These are phyloP conservation scores for Tretioscincus oriximinensis DNA, from an alignment of 2,113 vertebrate species.

Conservation along the genomic window DNA sequence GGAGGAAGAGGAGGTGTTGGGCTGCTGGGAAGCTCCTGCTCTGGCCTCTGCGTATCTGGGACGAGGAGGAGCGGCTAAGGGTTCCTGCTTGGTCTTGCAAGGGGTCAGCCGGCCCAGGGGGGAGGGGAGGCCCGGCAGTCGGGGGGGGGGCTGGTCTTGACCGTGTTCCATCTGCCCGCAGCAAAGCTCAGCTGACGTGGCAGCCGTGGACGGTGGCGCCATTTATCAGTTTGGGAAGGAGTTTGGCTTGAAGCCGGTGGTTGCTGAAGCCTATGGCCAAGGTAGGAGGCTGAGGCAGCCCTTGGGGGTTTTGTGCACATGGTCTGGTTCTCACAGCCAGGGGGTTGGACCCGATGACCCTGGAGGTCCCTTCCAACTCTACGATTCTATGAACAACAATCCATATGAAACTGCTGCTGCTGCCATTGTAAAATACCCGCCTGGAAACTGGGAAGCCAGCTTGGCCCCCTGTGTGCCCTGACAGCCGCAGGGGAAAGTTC, in stretches of 20 bases:
- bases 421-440: too few relatives aligned
- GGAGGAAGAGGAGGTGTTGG: background rate
- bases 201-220: constrained; percentile 75
- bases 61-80: too few relatives aligned
- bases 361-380: too few relatives aligned
- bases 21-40: background rate
- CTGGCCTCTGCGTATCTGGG: background rate
- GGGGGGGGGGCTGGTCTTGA: background rate
- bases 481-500: too few relatives aligned
- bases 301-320: too few relatives aligned
- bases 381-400: too few relatives aligned
- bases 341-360: too few relatives aligned
- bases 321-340: background rate
- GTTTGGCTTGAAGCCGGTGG: constrained; percentile 82
- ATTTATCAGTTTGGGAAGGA: constrained; percentile 83
- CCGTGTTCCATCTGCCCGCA: constrained; percentile 63
- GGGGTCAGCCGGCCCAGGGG: too few relatives aligned
- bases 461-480: background rate
- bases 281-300: constrained; percentile 50
- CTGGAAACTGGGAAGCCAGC: too few relatives aligned
- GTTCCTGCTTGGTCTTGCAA: too few relatives aligned
- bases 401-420: too few relatives aligned
- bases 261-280: constrained; percentile 80
- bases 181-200: constrained; percentile 81
- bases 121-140: too few relatives aligned